Conservation (phyloP, 1,140 invertebrate species). For the Drosophila nebulosa region DNA sequence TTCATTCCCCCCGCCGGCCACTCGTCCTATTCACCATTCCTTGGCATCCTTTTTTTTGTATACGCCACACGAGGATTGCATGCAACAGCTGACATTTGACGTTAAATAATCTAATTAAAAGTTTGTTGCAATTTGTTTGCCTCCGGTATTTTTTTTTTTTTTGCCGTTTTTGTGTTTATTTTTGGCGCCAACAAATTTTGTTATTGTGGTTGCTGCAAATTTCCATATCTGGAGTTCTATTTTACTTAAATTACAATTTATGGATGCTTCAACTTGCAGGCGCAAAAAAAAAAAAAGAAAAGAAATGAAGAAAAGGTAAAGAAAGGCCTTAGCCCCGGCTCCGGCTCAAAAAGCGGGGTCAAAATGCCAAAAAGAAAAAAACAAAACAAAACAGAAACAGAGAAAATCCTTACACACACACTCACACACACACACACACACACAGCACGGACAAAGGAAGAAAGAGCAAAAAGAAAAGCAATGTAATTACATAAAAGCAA, state of each 20-base stretch:
- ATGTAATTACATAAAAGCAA: conserved; percentile 71
- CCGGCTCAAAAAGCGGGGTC: conserved; percentile 19
- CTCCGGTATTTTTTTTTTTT: conserved; percentile 12
- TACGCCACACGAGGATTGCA: conserved; percentile 20
- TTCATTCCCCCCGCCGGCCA: background rate
- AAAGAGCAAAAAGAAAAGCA: conserved; percentile 6
- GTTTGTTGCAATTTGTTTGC: conserved; percentile 56
- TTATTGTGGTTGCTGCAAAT: background rate
- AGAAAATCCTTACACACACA: background rate
- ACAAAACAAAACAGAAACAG: background rate
- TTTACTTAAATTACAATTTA: conserved; percentile 71
- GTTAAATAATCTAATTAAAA: conserved; percentile 74
- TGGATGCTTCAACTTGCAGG: conserved; percentile 59
- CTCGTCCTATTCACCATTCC: background rate
- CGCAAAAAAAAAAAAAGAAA: conserved; percentile 24
- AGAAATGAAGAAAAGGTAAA: conserved; percentile 28
- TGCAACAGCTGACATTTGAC: conserved; percentile 63
- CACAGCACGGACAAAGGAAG: background rate
- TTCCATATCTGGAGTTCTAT: conserved; percentile 17
- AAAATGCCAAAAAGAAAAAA: conserved; percentile 28
- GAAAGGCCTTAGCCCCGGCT: conserved; percentile 10
- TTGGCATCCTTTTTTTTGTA: too few relatives aligned
- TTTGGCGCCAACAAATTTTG: conserved; percentile 48
- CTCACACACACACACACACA: background rate
- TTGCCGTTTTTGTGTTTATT: too few relatives aligned